Base-by-base conservation (phyloP, 2,113 vertebrate genomes). In the Albula glossodonta region DNA sequence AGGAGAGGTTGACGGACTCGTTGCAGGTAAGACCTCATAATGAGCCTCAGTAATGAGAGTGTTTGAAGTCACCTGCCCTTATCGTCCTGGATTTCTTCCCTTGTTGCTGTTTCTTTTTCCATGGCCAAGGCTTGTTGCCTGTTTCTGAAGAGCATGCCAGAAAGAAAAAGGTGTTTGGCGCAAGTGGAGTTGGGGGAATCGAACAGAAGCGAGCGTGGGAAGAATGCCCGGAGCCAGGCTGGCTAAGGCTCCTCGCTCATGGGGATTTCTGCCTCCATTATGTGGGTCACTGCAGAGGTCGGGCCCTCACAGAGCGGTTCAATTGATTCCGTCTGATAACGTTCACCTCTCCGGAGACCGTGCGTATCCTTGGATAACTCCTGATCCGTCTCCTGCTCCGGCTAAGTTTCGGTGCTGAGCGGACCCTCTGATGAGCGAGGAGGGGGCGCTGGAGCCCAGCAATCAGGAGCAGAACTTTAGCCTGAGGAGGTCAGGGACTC, bases 221-320 rank as follows among this genome's bases (percentile, higher is more conserved):
- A 84, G n/a, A 19, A 17, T 63, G n/a, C n/a, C 25, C 50, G 25
- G 49, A 51, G n/a, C 25, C 15, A 12, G 12, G 77, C 53, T n/a
- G 77, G 41, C 31, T 41, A 22, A 57, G 51, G 17, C 52, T 85
- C 79, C 79, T 81, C 60, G 78, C 22, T 11, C 41, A 41, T 0
- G 49, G 53, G 53, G 41, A 85, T 53, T 80, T n/a, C 56, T 80
- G 52, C 78, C 31, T 17, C 51, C 25, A 85, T 80, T 80, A 60
- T 50, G 41, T 51, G 78, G 84, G 78, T 85, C 84, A 60, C 25
- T 12, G 9, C 49, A 82, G 80, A n/a, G 63, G 60, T 56, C 25
- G 49, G n/a, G 79, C 80, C 31, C 51, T 74, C 15, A 19, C 31
- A 31, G 31, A 17, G 25, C n/a, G 22, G 51, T 22, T 53, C 17